Conservation (phyloP, 2,113 vertebrate species). For the Centropus unirufus region DNA sequence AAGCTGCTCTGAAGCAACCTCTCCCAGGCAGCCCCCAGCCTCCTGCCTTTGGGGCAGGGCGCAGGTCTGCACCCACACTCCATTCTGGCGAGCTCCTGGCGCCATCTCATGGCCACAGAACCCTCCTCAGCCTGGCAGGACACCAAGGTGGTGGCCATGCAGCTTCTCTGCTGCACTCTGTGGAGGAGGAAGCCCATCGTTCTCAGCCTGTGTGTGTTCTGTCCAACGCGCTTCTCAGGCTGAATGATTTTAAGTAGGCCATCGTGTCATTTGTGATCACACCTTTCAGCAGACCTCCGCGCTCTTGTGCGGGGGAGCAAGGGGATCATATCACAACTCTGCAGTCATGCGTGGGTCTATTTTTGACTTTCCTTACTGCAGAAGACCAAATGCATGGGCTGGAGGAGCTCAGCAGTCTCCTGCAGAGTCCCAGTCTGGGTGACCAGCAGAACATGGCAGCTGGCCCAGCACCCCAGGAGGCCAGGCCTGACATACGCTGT, state of each 20-base stretch:
- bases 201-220: neutral
- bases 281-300: neutral
- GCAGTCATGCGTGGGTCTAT: rapidly evolving
- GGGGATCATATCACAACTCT: neutral
- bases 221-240: neutral
- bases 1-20: rapidly evolving
- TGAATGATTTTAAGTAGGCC: neutral
- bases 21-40: neutral
- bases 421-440: neutral
- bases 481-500: rapidly evolving
- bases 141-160: rapidly evolving
- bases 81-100: neutral
- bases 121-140: rapidly evolving
- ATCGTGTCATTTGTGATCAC: neutral
- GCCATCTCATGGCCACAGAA: neutral
- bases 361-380: neutral
- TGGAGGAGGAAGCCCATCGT: neutral
- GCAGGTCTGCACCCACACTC: rapidly evolving
- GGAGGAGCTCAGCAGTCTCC: neutral
- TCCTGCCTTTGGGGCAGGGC: neutral
- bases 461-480: neutral
- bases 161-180: neutral
- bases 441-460: neutral
- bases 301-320: neutral
- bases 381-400: neutral